phyloP scores from a whole-genome alignment of 1,140 invertebrate species.

The Sitobion miscanthi region DNA sequence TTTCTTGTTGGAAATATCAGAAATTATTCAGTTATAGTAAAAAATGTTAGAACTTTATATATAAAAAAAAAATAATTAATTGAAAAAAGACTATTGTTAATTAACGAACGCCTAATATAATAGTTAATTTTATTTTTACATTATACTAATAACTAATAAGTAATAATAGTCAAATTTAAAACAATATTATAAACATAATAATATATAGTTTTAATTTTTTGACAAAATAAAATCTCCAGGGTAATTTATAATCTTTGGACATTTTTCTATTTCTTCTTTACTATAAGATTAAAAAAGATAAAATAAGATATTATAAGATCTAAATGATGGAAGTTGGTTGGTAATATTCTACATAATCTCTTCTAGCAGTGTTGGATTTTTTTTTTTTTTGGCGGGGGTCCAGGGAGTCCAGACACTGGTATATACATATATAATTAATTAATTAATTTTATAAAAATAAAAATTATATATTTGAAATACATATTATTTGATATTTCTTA shows the following conservation, averaged over 20 bases:
- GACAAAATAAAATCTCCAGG: conserved; percentile 74
- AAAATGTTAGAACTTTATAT: background rate
- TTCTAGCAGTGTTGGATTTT: conserved; percentile 65
- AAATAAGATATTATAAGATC: conserved; percentile 69
- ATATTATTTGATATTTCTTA: too few relatives aligned
- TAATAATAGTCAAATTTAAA: conserved; percentile 2
- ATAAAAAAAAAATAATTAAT: background rate
- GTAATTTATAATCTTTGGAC: conserved; percentile 87
- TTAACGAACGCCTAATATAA: too few relatives aligned
- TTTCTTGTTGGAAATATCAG: background rate
- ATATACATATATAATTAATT: too few relatives aligned
- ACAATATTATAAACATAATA: background rate
- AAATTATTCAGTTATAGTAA: background rate
- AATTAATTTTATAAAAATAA: too few relatives aligned
- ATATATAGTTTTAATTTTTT: conserved; percentile 25
- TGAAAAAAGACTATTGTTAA: background rate
- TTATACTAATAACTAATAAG: background rate
- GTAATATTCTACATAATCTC: conserved; percentile 84
- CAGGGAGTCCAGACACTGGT: too few relatives aligned
- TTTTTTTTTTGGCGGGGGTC: too few relatives aligned
- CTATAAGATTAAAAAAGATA: conserved; percentile 71
- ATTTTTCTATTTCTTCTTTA: conserved; percentile 78
- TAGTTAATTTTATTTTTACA: background rate
- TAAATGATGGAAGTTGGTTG: conserved; percentile 82
- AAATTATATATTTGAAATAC: too few relatives aligned